These are phyloP conservation scores for Cervus canadensis DNA, from an alignment of 2,113 vertebrate genomes.

Conservation along the genomic window DNA sequence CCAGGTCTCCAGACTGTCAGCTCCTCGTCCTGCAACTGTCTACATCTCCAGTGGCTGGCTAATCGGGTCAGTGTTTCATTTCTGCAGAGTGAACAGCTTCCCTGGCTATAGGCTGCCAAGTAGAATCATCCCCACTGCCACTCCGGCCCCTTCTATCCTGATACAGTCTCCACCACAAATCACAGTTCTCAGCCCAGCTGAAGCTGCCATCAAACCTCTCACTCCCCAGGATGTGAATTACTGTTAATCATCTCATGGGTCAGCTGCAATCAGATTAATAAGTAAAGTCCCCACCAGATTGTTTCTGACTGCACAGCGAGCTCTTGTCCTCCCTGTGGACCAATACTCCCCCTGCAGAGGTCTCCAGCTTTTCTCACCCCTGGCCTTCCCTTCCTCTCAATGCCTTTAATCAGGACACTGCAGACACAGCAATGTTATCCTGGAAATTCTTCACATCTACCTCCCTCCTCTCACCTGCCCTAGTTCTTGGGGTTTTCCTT, in stretches of 20 bases:
- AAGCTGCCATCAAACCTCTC: not conserved
- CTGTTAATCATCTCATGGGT: not conserved
- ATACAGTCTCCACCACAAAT: not conserved
- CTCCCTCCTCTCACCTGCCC: not conserved
- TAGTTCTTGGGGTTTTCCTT: not conserved
- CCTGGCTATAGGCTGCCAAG: not conserved
- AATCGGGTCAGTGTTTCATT: not conserved
- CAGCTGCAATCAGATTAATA: constrained; percentile 23
- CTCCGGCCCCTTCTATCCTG: not conserved
- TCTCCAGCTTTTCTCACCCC: not conserved
- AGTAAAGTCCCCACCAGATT: not conserved
- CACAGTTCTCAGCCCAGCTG: not conserved
- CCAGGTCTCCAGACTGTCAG: not conserved
- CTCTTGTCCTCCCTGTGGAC: not conserved
- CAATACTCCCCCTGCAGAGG: not conserved
- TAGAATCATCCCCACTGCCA: not conserved
- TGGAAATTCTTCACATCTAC: not conserved
- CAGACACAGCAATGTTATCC: not conserved
- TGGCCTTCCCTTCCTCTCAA: not conserved
- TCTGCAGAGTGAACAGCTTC: not conserved
- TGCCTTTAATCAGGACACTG: not conserved
- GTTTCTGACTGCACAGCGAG: not conserved
- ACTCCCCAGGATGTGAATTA: not conserved
- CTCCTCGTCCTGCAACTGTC: not conserved
- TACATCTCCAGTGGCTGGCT: not conserved